A percentile compares a stretch with the other conserved stretches of the same genome.
phyloP scores from a whole-genome alignment of 1,140 invertebrate genomes.

The Neelides sp. region DNA sequence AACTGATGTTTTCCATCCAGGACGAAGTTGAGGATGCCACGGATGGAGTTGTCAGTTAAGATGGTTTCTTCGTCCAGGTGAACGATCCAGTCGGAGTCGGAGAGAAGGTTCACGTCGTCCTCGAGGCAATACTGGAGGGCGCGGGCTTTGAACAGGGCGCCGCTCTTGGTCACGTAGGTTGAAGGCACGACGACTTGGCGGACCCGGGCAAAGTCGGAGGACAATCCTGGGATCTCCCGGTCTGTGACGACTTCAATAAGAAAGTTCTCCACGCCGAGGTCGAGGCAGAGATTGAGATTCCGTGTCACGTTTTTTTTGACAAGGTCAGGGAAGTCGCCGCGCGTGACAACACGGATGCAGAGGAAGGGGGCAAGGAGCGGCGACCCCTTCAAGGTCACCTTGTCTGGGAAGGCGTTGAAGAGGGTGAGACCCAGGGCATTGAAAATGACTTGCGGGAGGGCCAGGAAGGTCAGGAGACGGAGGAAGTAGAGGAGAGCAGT shows the following conservation, averaged over 20 bases:
- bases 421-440: slow-evolving; percentile 81
- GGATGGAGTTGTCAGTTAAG: slow-evolving; percentile 77
- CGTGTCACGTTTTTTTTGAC: slow-evolving; percentile 75
- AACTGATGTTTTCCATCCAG: slow-evolving; percentile 88
- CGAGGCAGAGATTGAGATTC: slow-evolving; percentile 78
- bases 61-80: slow-evolving; percentile 96
- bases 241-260: slow-evolving; percentile 95
- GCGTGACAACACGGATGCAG: slow-evolving; percentile 86
- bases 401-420: slow-evolving; percentile 91
- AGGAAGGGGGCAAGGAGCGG: slow-evolving; percentile 86
- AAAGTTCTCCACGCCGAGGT: slow-evolving; percentile 88
- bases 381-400: slow-evolving; percentile 76
- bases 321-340: slow-evolving; percentile 85
- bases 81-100: slow-evolving; percentile 90
- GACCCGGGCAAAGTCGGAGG: slow-evolving; percentile 44
- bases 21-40: slow-evolving; percentile 91
- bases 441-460: slow-evolving; percentile 74
- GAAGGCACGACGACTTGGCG: slow-evolving; percentile 76
- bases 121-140: slow-evolving; percentile 93
- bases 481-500: slow-evolving; percentile 63
- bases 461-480: slow-evolving; percentile 68
- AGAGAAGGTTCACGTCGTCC: slow-evolving; percentile 71
- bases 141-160: slow-evolving; percentile 86
- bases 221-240: slow-evolving; percentile 60
- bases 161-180: slow-evolving; percentile 72